A percentile compares a stretch with the other conserved stretches of the same genome.
Conservation (phyloP, 2,113 vertebrate species). For the Struthio camelus region DNA sequence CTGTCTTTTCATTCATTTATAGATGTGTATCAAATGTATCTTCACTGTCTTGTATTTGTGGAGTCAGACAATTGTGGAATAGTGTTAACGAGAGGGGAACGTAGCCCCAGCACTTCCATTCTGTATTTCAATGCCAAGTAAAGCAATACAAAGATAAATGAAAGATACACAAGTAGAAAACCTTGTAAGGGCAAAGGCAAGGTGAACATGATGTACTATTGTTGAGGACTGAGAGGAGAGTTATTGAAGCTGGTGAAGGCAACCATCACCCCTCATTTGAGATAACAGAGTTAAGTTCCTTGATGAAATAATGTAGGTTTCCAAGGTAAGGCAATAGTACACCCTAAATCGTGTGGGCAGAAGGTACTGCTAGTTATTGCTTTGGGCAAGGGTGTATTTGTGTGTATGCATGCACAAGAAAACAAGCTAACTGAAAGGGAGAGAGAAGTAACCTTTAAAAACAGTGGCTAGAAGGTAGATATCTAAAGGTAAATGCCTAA, state of each 20-base stretch:
- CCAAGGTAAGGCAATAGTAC: conserved; percentile 1
- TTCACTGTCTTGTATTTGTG: not conserved
- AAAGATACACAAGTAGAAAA: conserved; percentile 32
- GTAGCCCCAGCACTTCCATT: not conserved
- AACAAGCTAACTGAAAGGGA: not conserved
- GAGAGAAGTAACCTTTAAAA: not conserved
- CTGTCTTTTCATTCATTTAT: not conserved
- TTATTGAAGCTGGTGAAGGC: conserved; percentile 16
- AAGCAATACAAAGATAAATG: conserved; percentile 15
- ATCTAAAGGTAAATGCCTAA: not conserved
- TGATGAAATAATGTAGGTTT: conserved; percentile 47
- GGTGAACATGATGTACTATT: not conserved
- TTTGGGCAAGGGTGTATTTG: conserved; percentile 17
- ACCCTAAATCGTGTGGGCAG: not conserved
- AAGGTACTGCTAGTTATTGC: not conserved
- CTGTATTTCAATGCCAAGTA: conserved; percentile 32
- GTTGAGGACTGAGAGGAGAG: not conserved
- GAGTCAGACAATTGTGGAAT: not conserved
- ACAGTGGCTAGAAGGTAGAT: not conserved
- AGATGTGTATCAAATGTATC: not conserved
- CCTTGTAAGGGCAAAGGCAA: not conserved
- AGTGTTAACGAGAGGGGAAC: not conserved
- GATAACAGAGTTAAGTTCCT: conserved; percentile 22
- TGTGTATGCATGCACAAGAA: not conserved
- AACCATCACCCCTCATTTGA: conserved; percentile 25